Conservation (phyloP, 2,888 invertebrate genomes). For the Busseola fusca region DNA sequence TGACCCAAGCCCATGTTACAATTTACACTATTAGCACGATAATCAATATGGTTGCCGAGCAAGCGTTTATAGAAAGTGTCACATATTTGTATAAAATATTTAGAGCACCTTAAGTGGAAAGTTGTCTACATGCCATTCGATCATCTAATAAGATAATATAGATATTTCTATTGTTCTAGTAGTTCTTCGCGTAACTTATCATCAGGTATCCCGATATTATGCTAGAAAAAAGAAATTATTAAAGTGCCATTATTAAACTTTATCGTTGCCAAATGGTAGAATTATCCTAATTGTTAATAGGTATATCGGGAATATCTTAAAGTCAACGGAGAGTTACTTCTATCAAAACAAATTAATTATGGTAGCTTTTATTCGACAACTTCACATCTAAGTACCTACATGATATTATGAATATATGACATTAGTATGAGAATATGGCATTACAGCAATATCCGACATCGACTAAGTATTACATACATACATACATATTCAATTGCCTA, state of each 20-base stretch:
- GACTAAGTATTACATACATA: too few relatives aligned
- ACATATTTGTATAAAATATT: constrained; percentile 83
- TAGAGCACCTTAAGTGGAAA: constrained; percentile 64
- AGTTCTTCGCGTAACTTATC: constrained; percentile 1
- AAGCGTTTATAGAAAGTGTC: constrained; percentile 81
- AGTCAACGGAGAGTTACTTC: too few relatives aligned
- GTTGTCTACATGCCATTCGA: constrained; percentile 54
- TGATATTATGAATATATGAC: too few relatives aligned
- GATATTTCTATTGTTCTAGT: background rate
- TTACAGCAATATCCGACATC: background rate
- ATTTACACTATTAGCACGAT: constrained; percentile 85
- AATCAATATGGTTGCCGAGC: constrained; percentile 75
- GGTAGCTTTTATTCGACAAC: background rate
- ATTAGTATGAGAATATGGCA: background rate
- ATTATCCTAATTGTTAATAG: background rate
- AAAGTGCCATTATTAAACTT: background rate
- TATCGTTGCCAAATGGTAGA: background rate
- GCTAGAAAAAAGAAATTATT: background rate
- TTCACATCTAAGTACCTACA: background rate
- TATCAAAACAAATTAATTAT: background rate
- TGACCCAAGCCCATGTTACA: constrained; percentile 76
- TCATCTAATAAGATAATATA: constrained; percentile 28
- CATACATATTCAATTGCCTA: too few relatives aligned
- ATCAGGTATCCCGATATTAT: background rate
- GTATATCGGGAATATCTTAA: background rate